These are phyloP conservation scores for Zaprionus bogoriensis DNA, from an alignment of 2,888 invertebrate genomes.

Conservation along the genomic window DNA sequence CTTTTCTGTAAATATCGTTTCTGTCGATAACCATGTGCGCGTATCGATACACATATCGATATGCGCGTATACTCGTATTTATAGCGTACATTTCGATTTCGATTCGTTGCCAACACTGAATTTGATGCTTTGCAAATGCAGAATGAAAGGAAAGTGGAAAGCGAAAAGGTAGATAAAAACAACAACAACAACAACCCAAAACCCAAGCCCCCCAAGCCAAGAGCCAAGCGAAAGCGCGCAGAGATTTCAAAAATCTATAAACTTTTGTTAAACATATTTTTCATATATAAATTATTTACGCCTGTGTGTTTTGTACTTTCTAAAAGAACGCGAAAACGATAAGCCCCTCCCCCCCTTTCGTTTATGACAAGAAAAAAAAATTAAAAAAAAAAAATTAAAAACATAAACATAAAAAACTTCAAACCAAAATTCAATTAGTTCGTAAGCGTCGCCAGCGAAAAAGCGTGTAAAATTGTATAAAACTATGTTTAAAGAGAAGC, in stretches of 20 bases:
- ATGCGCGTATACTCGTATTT: conserved; percentile 24
- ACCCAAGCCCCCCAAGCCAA: conserved; percentile 57
- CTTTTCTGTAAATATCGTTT: conserved; percentile 59
- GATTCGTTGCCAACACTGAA: conserved; percentile 69
- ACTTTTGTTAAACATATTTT: conserved; percentile 69
- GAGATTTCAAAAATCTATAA: conserved; percentile 77
- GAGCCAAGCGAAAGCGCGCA: conserved; percentile 69
- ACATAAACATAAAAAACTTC: conserved; percentile 34
- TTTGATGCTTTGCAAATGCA: conserved; percentile 21
- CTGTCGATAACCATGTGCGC: conserved; percentile 17
- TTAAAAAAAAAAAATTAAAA: conserved; percentile 16
- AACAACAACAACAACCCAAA: conserved; percentile 3
- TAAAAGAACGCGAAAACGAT: conserved; percentile 54
- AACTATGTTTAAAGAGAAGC: conserved; percentile 42
- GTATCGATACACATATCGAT: conserved; percentile 3
- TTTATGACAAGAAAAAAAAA: conserved; percentile 51
- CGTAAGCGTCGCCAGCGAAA: conserved; percentile 51
- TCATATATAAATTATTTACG: conserved; percentile 59
- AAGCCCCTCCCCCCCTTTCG: conserved; percentile 38
- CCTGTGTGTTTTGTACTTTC: conserved; percentile 71
- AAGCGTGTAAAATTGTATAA: conserved; percentile 72
- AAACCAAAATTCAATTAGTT: conserved; percentile 69
- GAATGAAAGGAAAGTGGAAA: background rate
- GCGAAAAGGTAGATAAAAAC: background rate
- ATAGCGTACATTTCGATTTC: conserved; percentile 39